Percentiles rank a stretch among this genome's conserved stretches.
Conservation (phyloP, 2,888 invertebrate species). For the Heliconius cydno region DNA sequence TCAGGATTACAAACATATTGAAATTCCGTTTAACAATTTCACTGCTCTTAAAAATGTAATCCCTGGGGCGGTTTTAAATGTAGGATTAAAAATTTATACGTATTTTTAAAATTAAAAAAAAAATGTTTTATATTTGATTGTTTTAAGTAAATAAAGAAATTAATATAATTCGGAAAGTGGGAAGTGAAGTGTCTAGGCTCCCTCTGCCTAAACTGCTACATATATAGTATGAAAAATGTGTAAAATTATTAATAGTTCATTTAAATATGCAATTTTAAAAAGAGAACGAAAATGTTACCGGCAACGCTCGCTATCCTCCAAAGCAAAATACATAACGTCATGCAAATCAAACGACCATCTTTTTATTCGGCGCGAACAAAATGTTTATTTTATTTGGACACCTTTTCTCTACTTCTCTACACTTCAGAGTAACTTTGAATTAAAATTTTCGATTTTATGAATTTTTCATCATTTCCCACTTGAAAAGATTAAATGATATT, state of each 20-base stretch:
- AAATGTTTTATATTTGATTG: neutral
- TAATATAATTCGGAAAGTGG: too few species aligned
- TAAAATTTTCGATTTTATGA: slow-evolving; percentile 5
- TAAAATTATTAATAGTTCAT: neutral
- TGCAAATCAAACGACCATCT: slow-evolving; percentile 24
- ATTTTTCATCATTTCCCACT: neutral
- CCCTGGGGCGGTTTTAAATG: neutral
- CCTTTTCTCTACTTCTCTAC: slow-evolving; percentile 25
- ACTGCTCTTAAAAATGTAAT: neutral
- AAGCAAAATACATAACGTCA: slow-evolving; percentile 19
- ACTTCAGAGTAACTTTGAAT: slow-evolving; percentile 5
- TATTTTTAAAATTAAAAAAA: neutral
- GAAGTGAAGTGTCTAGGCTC: too few species aligned
- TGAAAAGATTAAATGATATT: neutral
- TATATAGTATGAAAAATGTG: too few species aligned
- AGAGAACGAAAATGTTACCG: slow-evolving; percentile 7
- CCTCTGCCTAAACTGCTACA: too few species aligned
- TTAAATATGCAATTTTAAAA: slow-evolving; percentile 7
- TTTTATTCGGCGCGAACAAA: slow-evolving; percentile 23
- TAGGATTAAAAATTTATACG: neutral
- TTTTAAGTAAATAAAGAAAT: neutral
- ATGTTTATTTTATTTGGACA: slow-evolving; percentile 31
- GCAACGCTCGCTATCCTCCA: slow-evolving; percentile 6
- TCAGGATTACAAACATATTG: neutral
- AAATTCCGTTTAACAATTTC: neutral